Conservation (phyloP, 2,888 invertebrate genomes). For the Zootermopsis nevadensis region DNA sequence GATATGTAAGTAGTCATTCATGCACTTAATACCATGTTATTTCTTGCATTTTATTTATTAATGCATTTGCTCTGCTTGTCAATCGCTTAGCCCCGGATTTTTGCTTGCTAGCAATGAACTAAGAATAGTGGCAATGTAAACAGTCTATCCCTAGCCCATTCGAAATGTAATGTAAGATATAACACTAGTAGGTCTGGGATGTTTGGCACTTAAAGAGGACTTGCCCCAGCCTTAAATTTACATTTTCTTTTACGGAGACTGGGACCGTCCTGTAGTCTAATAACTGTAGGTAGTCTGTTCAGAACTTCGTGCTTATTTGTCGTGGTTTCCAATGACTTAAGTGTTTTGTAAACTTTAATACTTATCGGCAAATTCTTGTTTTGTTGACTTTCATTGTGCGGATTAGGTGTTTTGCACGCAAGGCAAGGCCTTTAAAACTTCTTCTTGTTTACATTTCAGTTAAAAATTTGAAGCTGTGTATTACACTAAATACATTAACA, state of each 20-base stretch:
- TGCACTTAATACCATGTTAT: background rate
- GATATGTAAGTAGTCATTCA: constrained; percentile 16
- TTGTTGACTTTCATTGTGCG: no score
- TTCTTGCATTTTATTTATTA: background rate
- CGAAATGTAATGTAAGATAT: constrained; percentile 35
- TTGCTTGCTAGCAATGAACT: constrained; percentile 39
- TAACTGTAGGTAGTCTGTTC: background rate
- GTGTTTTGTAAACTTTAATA: no score
- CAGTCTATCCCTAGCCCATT: constrained; percentile 38
- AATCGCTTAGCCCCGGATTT: background rate
- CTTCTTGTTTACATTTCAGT: no score
- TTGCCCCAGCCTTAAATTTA: background rate
- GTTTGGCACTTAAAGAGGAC: constrained; percentile 15
- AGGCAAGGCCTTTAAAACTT: no score
- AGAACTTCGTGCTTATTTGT: no score
- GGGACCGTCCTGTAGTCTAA: background rate
- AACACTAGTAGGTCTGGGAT: background rate
- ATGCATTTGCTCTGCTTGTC: constrained; percentile 18
- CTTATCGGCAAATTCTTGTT: no score
- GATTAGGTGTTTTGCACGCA: no score
- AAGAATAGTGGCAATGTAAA: constrained; percentile 44
- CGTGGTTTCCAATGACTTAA: no score
- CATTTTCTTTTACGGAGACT: background rate
- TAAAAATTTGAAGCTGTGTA: no score
- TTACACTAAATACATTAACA: no score